Percentiles rank a stretch among this genome's conserved stretches.
These are phyloP conservation scores for Lepidochrysops patricia DNA, from an alignment of 2,888 invertebrate species.

Conservation along the genomic window DNA sequence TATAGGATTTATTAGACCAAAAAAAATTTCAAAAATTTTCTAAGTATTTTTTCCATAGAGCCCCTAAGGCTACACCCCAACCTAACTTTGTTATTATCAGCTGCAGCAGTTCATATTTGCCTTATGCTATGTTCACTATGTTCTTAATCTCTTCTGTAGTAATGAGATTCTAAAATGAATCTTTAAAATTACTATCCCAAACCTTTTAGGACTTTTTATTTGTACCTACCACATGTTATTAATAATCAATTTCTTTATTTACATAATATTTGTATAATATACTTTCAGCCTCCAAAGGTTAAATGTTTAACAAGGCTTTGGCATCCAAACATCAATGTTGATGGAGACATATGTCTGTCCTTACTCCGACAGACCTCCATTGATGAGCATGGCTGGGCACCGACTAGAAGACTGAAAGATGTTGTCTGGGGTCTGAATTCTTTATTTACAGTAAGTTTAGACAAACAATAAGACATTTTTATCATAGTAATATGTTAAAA, in stretches of 20 bases:
- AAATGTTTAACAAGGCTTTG: constrained; percentile 93
- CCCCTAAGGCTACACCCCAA: too few species aligned
- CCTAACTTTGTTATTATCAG: not conserved
- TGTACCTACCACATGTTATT: too few species aligned
- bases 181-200: too few species aligned
- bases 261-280: not conserved
- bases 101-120: not conserved
- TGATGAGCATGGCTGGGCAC: constrained; percentile 96
- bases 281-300: constrained; percentile 89
- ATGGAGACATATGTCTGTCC: constrained; percentile 94
- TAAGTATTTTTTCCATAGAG: too few species aligned
- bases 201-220: too few species aligned
- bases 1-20: too few species aligned
- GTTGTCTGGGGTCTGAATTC: constrained; percentile 95
- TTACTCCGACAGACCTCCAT: constrained; percentile 92
- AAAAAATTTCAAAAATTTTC: too few species aligned
- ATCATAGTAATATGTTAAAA: too few species aligned
- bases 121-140: not conserved
- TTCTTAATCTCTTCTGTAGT: too few species aligned
- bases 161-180: too few species aligned
- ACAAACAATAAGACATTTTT: too few species aligned
- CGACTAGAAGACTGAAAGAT: constrained; percentile 91
- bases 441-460: constrained; percentile 87
- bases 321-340: constrained; percentile 97
- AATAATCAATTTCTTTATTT: not conserved